These are phyloP conservation scores for Iphiclides podalirius DNA, from an alignment of 2,888 invertebrate genomes.

Conservation along the genomic window DNA sequence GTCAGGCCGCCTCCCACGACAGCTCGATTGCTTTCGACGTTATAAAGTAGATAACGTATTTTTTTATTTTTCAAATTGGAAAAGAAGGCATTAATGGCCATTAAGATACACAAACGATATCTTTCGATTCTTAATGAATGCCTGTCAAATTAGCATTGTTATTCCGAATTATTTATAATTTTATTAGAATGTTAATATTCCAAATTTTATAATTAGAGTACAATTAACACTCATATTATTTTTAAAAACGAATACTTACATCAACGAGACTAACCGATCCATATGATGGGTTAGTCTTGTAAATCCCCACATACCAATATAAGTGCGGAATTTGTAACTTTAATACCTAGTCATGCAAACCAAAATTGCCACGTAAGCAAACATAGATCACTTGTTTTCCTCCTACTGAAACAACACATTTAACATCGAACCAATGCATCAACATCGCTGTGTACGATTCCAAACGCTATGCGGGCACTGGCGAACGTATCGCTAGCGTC, in stretches of 20 bases:
- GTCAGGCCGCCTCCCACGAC: slow-evolving; percentile 45
- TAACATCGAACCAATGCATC: no score
- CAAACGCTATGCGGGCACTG: no score
- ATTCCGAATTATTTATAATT: not conserved
- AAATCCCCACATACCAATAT: no score
- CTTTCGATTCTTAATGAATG: not conserved
- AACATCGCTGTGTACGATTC: no score
- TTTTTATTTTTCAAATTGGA: slow-evolving; percentile 9
- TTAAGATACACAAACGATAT: not conserved
- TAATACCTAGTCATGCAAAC: no score
- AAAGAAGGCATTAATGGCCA: slow-evolving; percentile 1
- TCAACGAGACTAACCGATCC: no score
- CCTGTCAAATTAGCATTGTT: not conserved
- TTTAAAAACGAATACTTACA: not conserved
- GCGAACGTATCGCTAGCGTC: not conserved
- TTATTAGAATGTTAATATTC: not conserved
- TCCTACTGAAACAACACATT: no score
- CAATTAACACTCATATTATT: not conserved
- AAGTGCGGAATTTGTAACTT: no score
- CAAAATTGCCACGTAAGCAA: no score
- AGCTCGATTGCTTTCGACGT: slow-evolving; percentile 3
- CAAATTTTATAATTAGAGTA: not conserved
- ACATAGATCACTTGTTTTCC: no score
- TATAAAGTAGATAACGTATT: slow-evolving; percentile 9
- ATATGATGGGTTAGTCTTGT: no score